A percentile compares a stretch with the other conserved stretches of the same genome.
phyloP scores from a whole-genome alignment of 2,113 vertebrate species.

The Boulengeromyrus knoepffleri region DNA sequence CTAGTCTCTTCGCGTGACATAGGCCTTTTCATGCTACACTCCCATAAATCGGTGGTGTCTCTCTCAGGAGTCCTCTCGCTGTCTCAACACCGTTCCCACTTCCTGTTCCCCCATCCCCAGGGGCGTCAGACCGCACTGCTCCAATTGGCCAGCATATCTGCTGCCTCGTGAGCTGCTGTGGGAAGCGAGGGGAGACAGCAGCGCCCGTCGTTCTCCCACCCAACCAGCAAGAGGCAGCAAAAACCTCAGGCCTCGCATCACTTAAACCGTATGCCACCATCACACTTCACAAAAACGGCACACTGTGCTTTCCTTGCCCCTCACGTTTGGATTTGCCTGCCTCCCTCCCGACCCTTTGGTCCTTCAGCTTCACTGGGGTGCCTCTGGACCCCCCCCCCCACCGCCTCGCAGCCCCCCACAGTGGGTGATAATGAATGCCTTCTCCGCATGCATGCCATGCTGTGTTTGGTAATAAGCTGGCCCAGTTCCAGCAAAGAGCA shows the following conservation, averaged over 20 bases:
- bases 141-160: not conserved
- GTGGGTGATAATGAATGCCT: constrained; percentile 12
- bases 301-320: not conserved
- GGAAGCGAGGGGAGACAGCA: not conserved
- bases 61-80: not conserved
- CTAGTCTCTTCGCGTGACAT: not conserved
- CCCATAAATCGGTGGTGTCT: not conserved
- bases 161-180: not conserved
- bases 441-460: not conserved
- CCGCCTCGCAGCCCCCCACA: not conserved
- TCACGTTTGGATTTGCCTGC: not conserved
- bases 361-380: not conserved
- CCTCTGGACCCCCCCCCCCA: not conserved
- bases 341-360: not conserved
- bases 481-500: not conserved
- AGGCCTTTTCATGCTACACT: not conserved
- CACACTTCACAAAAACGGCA: not conserved
- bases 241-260: not conserved
- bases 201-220: not conserved
- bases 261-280: not conserved
- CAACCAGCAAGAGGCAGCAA: not conserved
- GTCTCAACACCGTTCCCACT: not conserved
- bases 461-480: constrained; percentile 5
- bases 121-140: not conserved
- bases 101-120: not conserved